These are phyloP conservation scores for Cantharis lateralis DNA, from an alignment of 2,888 invertebrate genomes.

Conservation along the genomic window DNA sequence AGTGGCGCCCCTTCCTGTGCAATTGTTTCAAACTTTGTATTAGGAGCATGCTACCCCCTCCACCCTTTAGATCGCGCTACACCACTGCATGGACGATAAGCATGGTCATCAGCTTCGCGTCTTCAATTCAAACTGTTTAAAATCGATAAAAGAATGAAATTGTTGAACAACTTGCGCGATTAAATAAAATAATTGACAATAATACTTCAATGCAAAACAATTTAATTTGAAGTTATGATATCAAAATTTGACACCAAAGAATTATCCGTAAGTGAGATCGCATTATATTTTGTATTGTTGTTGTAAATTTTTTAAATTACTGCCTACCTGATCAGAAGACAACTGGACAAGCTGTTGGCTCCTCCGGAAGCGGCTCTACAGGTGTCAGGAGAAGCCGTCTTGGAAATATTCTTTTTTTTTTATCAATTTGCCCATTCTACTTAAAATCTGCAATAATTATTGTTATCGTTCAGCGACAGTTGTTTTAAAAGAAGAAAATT, in stretches of 20 bases:
- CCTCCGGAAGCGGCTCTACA: neutral
- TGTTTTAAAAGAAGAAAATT: neutral
- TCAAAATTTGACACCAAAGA: neutral
- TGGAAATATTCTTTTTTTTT: no score
- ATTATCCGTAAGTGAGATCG: neutral
- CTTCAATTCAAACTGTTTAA: no score
- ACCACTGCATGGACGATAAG: no score
- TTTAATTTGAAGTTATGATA: neutral
- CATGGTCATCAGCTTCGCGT: no score
- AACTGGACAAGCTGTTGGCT: neutral
- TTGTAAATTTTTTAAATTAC: neutral
- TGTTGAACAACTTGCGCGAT: neutral
- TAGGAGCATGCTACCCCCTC: no score
- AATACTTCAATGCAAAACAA: neutral
- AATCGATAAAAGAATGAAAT: no score
- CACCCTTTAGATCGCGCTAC: no score
- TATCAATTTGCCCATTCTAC: no score
- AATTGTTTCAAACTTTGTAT: no score
- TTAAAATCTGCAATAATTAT: no score
- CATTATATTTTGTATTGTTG: neutral
- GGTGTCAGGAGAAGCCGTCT: neutral
- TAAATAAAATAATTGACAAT: neutral
- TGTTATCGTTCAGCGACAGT: neutral
- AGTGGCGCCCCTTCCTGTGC: no score
- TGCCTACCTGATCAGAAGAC: neutral